phyloP scores from a whole-genome alignment of 2,888 invertebrate species.

The Agriopis leucophaearia region DNA sequence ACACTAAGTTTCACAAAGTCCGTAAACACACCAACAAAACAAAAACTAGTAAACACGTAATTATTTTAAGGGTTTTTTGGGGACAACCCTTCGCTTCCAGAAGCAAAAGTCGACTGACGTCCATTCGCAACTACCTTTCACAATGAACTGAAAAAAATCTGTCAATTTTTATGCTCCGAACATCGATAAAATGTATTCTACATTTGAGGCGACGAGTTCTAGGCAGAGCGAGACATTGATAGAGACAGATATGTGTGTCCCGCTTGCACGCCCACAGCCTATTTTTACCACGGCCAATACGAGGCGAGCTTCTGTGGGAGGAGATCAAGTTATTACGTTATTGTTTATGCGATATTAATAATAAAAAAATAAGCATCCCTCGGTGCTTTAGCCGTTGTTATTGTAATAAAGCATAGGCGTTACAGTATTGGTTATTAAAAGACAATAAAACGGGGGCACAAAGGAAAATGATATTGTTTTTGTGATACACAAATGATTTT shows the following conservation, averaged over 20 bases:
- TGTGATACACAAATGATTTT: slow-evolving; percentile 59
- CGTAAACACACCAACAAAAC: slow-evolving; percentile 47
- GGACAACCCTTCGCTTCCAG: slow-evolving; percentile 68
- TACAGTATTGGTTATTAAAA: slow-evolving; percentile 67
- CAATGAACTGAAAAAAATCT: slow-evolving; percentile 86
- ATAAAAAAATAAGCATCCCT: slow-evolving; percentile 78
- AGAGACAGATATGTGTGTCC: slow-evolving; percentile 65
- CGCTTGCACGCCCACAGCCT: slow-evolving; percentile 79
- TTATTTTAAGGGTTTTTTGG: slow-evolving; percentile 60
- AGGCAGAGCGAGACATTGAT: slow-evolving; percentile 59
- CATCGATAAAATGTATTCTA: slow-evolving; percentile 85
- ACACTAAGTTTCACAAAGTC: slow-evolving; percentile 56
- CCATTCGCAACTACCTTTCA: slow-evolving; percentile 63
- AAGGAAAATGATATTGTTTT: slow-evolving; percentile 77
- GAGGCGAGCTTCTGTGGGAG: slow-evolving; percentile 75
- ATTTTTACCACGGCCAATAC: slow-evolving; percentile 81
- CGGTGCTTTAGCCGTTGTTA: slow-evolving; percentile 65
- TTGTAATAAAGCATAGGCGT: slow-evolving; percentile 68
- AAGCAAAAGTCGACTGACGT: slow-evolving; percentile 53
- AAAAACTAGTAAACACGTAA: slow-evolving; percentile 52
- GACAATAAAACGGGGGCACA: slow-evolving; percentile 67
- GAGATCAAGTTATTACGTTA: slow-evolving; percentile 84
- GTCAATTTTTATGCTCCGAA: slow-evolving; percentile 86
- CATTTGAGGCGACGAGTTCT: slow-evolving; percentile 82
- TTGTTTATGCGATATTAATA: slow-evolving; percentile 85